Conservation (phyloP, 2,888 invertebrate genomes). For the Hedya salicella region DNA sequence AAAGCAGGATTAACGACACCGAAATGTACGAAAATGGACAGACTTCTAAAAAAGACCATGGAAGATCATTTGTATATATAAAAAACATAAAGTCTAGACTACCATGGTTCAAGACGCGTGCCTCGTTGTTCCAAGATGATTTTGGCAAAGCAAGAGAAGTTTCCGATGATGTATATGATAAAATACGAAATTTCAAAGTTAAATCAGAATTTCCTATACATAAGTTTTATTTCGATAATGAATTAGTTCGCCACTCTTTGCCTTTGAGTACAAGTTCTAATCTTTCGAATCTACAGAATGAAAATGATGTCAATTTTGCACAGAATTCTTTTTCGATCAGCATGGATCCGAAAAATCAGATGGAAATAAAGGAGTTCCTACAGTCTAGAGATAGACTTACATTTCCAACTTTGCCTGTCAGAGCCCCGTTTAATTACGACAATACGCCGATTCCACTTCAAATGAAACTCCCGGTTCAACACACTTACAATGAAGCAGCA, state of each 20-base stretch:
- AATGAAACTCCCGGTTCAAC: neutral
- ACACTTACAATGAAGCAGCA: neutral
- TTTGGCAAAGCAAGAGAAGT: conserved; percentile 1
- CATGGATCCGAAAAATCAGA: neutral
- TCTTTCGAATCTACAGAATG: neutral
- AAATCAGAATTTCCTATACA: neutral
- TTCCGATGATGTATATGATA: neutral
- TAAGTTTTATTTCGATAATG: neutral
- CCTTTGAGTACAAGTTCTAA: neutral
- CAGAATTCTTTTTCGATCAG: neutral
- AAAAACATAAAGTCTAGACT: conserved; percentile 62
- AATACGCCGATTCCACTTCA: neutral
- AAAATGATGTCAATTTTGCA: neutral
- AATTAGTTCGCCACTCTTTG: neutral
- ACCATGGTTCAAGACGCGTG: conserved; percentile 44
- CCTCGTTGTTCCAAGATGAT: conserved; percentile 5
- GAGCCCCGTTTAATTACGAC: neutral
- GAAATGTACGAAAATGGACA: conserved; percentile 58
- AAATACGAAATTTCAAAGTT: neutral
- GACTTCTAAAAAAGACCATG: conserved; percentile 48
- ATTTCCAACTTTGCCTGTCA: neutral
- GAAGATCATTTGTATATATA: conserved; percentile 66
- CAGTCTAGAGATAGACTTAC: neutral
- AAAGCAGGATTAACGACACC: conserved; percentile 50
- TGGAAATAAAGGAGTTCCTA: neutral